Conservation (phyloP, 2,113 vertebrate genomes). For the Sceloporus tristichus region DNA sequence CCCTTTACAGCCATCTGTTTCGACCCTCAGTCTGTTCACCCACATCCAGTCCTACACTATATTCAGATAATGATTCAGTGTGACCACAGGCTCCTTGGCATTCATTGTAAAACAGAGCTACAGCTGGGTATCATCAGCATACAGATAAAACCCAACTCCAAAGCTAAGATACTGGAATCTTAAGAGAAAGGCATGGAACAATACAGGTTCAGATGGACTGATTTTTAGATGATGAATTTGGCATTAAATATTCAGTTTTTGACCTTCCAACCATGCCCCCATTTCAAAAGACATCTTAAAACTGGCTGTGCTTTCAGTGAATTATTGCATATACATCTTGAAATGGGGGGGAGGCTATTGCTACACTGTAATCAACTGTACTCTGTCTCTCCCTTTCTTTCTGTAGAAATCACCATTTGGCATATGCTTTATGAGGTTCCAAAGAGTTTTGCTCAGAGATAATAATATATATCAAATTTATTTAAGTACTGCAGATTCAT, state of each 20-base stretch:
- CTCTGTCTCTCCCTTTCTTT: not conserved
- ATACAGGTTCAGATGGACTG: not conserved
- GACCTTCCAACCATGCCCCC: not conserved
- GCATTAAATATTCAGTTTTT: not conserved
- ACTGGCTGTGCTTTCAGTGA: not conserved
- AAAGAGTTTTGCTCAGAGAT: slow-evolving; percentile 3
- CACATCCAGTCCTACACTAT: too few relatives aligned
- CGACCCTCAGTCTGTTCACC: too few relatives aligned
- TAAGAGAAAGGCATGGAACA: not conserved
- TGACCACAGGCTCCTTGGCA: too few relatives aligned
- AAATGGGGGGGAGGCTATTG: not conserved
- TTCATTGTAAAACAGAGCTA: too few relatives aligned
- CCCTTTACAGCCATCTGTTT: too few relatives aligned
- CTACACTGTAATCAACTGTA: not conserved
- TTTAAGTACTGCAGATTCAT: not conserved
- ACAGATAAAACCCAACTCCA: too few relatives aligned
- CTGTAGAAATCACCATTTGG: not conserved
- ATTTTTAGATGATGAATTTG: not conserved
- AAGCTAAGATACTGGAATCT: not conserved
- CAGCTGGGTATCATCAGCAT: too few relatives aligned
- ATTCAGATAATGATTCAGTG: too few relatives aligned
- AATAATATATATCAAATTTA: not conserved
- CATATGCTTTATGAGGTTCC: slow-evolving; percentile 6
- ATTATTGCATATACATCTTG: not conserved
- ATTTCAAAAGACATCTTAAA: not conserved